Evolutionary conservation across 2,113 vertebrate species (phyloP), one percentile per base, ranked within the genome.

Genomic region (Argyrosomus japonicus): DNA sequence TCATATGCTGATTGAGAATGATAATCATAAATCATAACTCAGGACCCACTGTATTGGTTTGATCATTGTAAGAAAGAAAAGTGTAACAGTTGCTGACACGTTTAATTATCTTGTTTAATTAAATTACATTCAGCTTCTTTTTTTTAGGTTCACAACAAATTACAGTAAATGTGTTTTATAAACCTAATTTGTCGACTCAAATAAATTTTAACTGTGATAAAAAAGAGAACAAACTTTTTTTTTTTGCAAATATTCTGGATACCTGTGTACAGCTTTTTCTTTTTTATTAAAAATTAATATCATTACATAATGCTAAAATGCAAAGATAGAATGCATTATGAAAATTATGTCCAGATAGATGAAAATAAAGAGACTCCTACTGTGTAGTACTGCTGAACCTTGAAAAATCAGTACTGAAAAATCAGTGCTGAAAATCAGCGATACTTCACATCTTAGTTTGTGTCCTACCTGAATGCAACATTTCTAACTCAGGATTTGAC

Each of bases 51-150:
- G 5, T 50, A 11, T 60, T 6, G 2, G 21, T 3, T 75, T 75
- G 51, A 77, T 57, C 13, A 73, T 53, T 75, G 12, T 29, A n/a
- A 68, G n/a, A 56, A 29, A 79, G 1, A 43, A 54, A 62, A 43
- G 0, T 27, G 14, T 40, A 9, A 58, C 7, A 61, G 25, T 32
- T 53, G 25, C 1, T 15, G 40, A 43, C 14, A 36, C 6, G n/a
- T 25, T n/a, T 14, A 21, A 60, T 32, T 11, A 14, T 68, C 3
- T 21, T 10, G 12, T 67, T 56, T 43, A 27, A 15, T 45, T 25
- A 15, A 65, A 65, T 57, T 0, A 27, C 18, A 5, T 8, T 51
- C 2, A 18, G 21, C 13, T 36, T 21, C 29, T 29, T 47, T 47
- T 32, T 45, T 29, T 47, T 56, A 13, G 11, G 10, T 47, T 65